Evolutionary conservation across 2,888 invertebrate species (phyloP).

Genomic region (Ormyrus pomaceus): DNA sequence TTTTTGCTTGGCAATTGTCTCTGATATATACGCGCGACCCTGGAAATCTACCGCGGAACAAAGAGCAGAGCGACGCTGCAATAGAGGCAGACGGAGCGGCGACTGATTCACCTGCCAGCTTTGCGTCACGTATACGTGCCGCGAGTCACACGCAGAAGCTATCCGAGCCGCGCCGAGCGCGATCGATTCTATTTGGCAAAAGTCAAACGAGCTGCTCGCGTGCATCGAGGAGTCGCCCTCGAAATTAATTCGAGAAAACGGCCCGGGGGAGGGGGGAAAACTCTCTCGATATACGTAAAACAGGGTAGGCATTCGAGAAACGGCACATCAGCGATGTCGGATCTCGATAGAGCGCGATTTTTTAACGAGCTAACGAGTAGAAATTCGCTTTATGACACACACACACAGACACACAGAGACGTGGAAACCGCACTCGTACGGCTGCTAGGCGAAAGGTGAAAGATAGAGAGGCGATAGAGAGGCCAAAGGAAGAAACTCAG

Average conservation of each 20-base stretch:
- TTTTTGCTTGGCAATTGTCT: too few relatives aligned
- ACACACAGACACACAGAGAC: conserved; percentile 9
- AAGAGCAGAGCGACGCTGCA: conserved; percentile 37
- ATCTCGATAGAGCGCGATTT: conserved; percentile 31
- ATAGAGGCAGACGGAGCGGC: conserved; percentile 1
- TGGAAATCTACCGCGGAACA: conserved; percentile 43
- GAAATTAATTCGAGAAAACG: conserved; percentile 35
- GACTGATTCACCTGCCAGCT: conserved; percentile 37
- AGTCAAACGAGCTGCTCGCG: conserved; percentile 37
- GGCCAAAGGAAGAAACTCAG: not conserved
- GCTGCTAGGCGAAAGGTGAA: conserved; percentile 30
- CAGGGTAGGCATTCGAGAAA: conserved; percentile 18
- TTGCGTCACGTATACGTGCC: conserved; percentile 23
- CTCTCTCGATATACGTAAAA: conserved; percentile 14
- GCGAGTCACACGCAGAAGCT: not conserved
- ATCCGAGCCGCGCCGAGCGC: not conserved
- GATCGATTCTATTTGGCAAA: conserved; percentile 21
- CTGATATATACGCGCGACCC: conserved; percentile 18
- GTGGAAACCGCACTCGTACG: not conserved
- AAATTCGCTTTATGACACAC: conserved; percentile 52
- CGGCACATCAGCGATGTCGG: conserved; percentile 21
- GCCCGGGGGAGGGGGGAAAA: not conserved
- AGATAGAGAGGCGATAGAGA: conserved; percentile 17
- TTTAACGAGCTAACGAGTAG: conserved; percentile 47
- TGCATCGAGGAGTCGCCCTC: conserved; percentile 5